phyloP scores from a whole-genome alignment of 2,113 vertebrate genomes.

The Platichthys stellatus region DNA sequence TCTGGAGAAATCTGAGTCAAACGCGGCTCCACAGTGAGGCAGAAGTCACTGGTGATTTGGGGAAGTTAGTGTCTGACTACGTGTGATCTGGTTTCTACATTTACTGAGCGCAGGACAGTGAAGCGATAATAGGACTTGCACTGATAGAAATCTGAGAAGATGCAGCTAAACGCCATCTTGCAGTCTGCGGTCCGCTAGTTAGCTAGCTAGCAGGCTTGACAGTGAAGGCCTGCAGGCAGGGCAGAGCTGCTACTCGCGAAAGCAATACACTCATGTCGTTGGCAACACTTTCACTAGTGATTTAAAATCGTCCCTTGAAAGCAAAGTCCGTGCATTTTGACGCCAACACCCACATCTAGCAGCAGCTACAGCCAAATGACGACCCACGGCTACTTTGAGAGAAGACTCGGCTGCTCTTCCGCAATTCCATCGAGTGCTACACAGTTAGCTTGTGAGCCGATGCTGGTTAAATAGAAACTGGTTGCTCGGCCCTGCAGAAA shows the following conservation, averaged over 20 bases:
- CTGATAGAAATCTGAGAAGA: conserved; percentile 64
- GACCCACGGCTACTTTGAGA: conserved; percentile 42
- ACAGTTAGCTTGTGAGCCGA: conserved; percentile 62
- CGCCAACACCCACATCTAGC: background rate
- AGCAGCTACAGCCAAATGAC: conserved; percentile 29
- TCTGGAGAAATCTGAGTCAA: background rate
- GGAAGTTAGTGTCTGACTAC: background rate
- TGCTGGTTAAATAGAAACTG: conserved; percentile 26
- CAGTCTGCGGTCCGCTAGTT: conserved; percentile 71
- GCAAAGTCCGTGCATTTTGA: background rate
- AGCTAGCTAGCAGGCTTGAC: conserved; percentile 63
- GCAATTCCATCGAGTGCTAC: conserved; percentile 69
- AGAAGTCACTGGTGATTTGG: background rate
- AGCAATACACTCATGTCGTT: background rate
- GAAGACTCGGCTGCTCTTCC: conserved; percentile 68
- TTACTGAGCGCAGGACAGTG: background rate
- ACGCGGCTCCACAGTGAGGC: background rate
- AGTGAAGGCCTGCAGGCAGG: conserved; percentile 67
- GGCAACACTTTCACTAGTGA: background rate
- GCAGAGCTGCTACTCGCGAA: conserved; percentile 35
- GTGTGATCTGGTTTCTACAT: background rate
- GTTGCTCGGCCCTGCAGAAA: conserved; percentile 48
- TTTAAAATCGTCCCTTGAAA: background rate
- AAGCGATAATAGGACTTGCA: conserved; percentile 54
- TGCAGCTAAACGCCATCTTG: conserved; percentile 82